Conservation (phyloP, 2,113 vertebrate genomes). For the Tauraco erythrolophus region DNA sequence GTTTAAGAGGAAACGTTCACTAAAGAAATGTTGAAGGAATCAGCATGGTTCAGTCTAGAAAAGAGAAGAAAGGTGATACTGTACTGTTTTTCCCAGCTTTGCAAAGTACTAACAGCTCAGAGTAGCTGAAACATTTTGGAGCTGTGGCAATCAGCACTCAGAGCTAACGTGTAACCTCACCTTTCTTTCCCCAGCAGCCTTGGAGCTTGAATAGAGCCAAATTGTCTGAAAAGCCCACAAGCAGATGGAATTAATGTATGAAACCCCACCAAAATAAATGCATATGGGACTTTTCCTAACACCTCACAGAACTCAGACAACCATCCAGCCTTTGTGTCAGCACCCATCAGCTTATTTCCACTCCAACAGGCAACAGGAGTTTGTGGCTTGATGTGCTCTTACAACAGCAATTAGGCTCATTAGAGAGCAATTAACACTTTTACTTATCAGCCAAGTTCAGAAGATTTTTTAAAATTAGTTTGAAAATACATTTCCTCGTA, state of each 20-base stretch:
- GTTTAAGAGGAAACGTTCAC: not conserved
- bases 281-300: not conserved
- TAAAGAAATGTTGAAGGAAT: not conserved
- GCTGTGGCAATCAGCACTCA: not conserved
- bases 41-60: not conserved
- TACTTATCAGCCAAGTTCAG: constrained; percentile 53
- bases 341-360: not conserved
- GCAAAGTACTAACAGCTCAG: not conserved
- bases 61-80: not conserved
- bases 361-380: not conserved
- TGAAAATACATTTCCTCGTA: constrained; percentile 34
- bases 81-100: not conserved
- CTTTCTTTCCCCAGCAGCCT: not conserved
- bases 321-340: not conserved
- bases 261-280: not conserved
- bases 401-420: constrained; percentile 45
- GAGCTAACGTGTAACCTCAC: not conserved
- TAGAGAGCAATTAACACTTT: constrained; percentile 57
- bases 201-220: not conserved
- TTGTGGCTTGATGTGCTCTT: not conserved
- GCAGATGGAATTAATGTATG: not conserved
- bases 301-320: not conserved
- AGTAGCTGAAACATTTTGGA: not conserved
- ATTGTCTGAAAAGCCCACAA: not conserved
- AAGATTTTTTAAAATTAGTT: constrained; percentile 38